Evolutionary conservation across 2,797 vertebrate genomes (phyloP).

Genomic region (Sebastes taczanowskii): DNA sequence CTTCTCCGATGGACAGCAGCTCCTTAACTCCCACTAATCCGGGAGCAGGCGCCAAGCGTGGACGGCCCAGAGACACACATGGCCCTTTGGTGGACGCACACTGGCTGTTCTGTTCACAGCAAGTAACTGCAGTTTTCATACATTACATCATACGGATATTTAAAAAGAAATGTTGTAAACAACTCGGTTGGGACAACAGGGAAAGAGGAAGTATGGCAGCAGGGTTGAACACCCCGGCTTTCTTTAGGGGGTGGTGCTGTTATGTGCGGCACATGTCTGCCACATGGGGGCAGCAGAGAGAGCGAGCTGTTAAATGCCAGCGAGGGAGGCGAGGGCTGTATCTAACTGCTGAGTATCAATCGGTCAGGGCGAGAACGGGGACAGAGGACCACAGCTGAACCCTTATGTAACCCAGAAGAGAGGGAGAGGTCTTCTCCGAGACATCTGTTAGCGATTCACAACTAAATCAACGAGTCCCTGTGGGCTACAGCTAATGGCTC

Average conservation of each 20-base stretch:
- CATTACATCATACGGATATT: conserved; percentile 38
- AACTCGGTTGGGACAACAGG: conserved; percentile 13
- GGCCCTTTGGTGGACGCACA: conserved; percentile 24
- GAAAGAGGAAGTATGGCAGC: conserved; percentile 14
- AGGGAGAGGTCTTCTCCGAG: conserved; percentile 82
- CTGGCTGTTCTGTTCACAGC: conserved; percentile 29
- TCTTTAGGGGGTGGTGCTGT: conserved; percentile 2
- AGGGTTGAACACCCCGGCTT: not conserved
- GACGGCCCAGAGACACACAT: conserved; percentile 18
- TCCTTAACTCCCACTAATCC: conserved; percentile 75
- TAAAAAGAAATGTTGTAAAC: conserved; percentile 37
- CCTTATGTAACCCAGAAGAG: conserved; percentile 52
- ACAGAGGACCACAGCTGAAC: conserved; percentile 67
- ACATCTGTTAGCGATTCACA: conserved; percentile 81
- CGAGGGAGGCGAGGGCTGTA: not conserved
- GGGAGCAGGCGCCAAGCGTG: conserved; percentile 38
- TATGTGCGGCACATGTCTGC: conserved; percentile 11
- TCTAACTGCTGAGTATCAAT: not conserved
- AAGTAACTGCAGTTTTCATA: conserved; percentile 31
- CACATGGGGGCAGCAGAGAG: conserved; percentile 66
- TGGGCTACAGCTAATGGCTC: not conserved
- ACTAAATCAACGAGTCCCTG: conserved; percentile 32
- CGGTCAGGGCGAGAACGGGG: conserved; percentile 28
- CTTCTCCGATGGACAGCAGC: conserved; percentile 67
- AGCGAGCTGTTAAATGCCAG: not conserved